Evolutionary conservation across 1,140 invertebrate species (phyloP).

Genomic region (Formica selysi): DNA sequence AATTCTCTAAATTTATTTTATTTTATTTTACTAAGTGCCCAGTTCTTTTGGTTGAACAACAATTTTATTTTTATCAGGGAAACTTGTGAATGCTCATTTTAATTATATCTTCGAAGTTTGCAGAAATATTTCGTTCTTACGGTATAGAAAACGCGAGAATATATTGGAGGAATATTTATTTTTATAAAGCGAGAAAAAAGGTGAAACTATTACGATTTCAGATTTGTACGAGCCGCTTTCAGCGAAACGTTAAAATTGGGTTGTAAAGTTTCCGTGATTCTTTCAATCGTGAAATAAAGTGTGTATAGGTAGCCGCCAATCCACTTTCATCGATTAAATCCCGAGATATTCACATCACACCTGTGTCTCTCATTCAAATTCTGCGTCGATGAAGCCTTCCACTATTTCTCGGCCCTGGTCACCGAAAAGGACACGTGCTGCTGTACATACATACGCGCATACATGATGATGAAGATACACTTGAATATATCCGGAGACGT

Average conservation of each 20-base stretch:
- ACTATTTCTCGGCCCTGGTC: slow-evolving; percentile 2
- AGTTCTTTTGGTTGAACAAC: not conserved
- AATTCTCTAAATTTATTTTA: slow-evolving; percentile 22
- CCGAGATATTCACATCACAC: slow-evolving; percentile 45
- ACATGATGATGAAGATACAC: slow-evolving; percentile 55
- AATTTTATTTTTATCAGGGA: not conserved
- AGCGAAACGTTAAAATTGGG: slow-evolving; percentile 23
- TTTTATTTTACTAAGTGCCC: not conserved
- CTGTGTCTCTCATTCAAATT: slow-evolving; percentile 42
- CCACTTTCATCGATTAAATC: slow-evolving; percentile 42
- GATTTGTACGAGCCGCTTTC: not conserved
- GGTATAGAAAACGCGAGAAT: not conserved
- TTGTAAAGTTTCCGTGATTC: not conserved
- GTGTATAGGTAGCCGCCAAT: not conserved
- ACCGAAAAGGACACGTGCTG: not conserved
- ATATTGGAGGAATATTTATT: not conserved
- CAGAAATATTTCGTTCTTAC: slow-evolving; percentile 12
- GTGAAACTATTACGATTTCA: slow-evolving; percentile 32
- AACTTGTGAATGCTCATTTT: not conserved
- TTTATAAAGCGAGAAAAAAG: not conserved
- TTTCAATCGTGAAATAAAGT: slow-evolving; percentile 36
- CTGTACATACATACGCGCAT: slow-evolving; percentile 35
- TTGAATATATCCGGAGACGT: slow-evolving; percentile 57
- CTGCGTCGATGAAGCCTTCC: not conserved
- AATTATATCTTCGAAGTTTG: not conserved